Evolutionary conservation across 2,888 invertebrate genomes (phyloP).

Genomic region (Cylindroiulus punctatus): DNA sequence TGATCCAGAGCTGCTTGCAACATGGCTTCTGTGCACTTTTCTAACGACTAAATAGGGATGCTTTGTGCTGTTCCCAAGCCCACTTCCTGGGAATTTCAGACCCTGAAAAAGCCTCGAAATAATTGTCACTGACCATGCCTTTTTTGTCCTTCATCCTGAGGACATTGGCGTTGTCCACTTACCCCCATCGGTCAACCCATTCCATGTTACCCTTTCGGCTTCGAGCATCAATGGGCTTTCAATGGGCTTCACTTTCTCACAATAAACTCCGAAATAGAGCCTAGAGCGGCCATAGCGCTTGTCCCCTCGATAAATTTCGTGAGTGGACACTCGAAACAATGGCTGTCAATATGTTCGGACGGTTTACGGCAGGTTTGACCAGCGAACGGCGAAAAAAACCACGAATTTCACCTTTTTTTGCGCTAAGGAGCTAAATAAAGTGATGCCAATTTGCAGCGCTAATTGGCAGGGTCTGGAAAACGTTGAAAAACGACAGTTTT

Average conservation of each 20-base stretch:
- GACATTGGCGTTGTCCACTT: neutral
- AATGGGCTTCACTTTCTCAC: neutral
- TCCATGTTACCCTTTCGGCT: constrained; percentile 25
- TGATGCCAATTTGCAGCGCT: constrained; percentile 44
- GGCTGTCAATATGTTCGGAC: neutral
- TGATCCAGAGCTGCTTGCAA: neutral
- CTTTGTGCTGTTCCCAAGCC: constrained; percentile 23
- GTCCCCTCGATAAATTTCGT: constrained; percentile 12
- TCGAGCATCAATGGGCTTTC: neutral
- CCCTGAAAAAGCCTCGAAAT: constrained; percentile 19
- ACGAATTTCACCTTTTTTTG: constrained; percentile 19
- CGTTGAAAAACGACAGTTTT: neutral
- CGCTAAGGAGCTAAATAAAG: neutral
- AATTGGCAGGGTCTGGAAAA: neutral
- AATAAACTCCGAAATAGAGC: constrained; percentile 13
- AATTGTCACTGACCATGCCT: neutral
- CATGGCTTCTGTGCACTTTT: constrained; percentile 8
- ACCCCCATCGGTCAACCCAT: constrained; percentile 28
- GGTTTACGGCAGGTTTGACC: neutral
- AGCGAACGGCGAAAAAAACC: neutral
- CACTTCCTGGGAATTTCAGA: neutral
- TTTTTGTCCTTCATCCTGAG: constrained; percentile 2
- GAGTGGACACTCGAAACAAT: constrained; percentile 38
- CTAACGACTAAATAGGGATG: neutral
- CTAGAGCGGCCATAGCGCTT: constrained; percentile 15